Base-by-base conservation (phyloP, 2,113 vertebrate species). In the Eulacestoma nigropectus region DNA sequence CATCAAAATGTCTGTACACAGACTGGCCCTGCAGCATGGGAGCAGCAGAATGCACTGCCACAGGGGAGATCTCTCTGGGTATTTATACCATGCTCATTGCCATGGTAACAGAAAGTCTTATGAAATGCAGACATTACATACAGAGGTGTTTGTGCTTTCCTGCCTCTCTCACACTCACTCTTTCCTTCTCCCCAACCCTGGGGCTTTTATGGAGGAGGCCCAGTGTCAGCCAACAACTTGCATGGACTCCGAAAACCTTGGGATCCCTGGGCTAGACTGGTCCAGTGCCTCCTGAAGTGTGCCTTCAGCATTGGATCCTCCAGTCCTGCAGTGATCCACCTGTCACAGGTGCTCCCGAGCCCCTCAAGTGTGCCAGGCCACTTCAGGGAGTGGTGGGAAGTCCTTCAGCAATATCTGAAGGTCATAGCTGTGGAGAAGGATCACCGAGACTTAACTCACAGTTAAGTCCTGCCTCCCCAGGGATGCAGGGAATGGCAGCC, bases 91-190 rank as follows among this genome's bases (percentile, higher is more conserved):
- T 33, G 83, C 62, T 86, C 88, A 82, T 97, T 46, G 77, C 91
- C 81, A 96, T 95, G 96, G 97, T 69, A 96, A 96, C 97, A 72
- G 91, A 90, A 93, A 93, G 27, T 72, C 93, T 93, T 79, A 81
- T 74, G 90, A 95, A 95, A 95, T 83, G 64, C 84, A 95, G 94
- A 83, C 82, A 49, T 97, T 81, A 75, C 69, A 42, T 76, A 88
- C 79, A 91, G 87, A 90, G 89, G 26, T 90, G 75, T 89, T 75
- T 80, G 79, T 91, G 82, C 94, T 70, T 90, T 76, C 49, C 63
- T 60, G 63, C 49, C 53, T 94, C 88, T 65, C 86, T 92, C 82
- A 47, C 57, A 29, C 62, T 94, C 53, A 26, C 4, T 88, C 55
- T 74, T 74, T 95, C 78, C 92, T 83, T 84, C 41, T 11, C 30